phyloP scores from a whole-genome alignment of 2,113 vertebrate species.

The Cyanistes caeruleus region DNA sequence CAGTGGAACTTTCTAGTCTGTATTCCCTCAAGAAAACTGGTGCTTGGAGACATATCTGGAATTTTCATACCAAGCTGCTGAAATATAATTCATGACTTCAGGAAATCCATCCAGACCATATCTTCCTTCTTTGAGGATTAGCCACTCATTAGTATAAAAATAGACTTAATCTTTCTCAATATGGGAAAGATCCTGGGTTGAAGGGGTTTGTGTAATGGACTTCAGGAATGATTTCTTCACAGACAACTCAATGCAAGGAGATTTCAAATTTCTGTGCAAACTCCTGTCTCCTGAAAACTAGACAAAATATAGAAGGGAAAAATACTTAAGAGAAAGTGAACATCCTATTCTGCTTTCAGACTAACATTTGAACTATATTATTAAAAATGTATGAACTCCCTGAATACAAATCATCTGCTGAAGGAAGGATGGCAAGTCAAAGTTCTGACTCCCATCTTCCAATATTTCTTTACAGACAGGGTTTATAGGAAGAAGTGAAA shows the following conservation, averaged over 20 bases:
- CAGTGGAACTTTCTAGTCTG: not conserved
- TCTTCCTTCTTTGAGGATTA: not conserved
- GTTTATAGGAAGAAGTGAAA: not conserved
- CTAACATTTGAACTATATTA: conserved; percentile 19
- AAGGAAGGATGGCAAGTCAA: not conserved
- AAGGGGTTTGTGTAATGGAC: not conserved
- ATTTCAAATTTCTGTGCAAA: not conserved
- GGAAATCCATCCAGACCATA: not conserved
- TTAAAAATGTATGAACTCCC: not conserved
- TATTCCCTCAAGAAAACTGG: not conserved
- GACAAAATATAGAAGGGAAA: not conserved
- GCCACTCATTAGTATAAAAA: not conserved
- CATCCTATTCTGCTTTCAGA: not conserved
- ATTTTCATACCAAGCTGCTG: not conserved
- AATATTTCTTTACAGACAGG: not conserved
- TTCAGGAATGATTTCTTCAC: not conserved
- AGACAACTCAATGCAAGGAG: not conserved
- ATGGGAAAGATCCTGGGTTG: not conserved
- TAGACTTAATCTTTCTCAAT: not conserved
- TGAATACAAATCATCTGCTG: not conserved
- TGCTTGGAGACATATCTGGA: not conserved
- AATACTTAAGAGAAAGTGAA: not conserved
- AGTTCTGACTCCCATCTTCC: not conserved
- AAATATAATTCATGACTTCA: not conserved
- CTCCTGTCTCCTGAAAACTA: not conserved